Conservation (phyloP, 1,140 invertebrate species). For the Hylyphantes graminicola region DNA sequence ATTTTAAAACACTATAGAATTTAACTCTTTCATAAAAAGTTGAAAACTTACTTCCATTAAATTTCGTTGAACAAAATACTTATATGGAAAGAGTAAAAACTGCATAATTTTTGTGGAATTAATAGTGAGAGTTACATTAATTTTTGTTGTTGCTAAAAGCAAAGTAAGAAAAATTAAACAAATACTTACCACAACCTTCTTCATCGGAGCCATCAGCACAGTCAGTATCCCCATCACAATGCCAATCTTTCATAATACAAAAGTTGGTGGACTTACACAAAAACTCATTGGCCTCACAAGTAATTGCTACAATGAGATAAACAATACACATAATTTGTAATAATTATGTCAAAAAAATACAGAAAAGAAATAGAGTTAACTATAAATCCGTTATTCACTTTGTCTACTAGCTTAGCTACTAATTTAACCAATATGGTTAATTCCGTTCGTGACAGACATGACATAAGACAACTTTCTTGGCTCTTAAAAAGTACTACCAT, state of each 20-base stretch:
- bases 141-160: background rate
- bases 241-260: constrained; percentile 66
- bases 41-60: too few relatives aligned
- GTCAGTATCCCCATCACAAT: constrained; percentile 68
- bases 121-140: too few relatives aligned
- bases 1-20: too few relatives aligned
- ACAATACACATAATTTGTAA: background rate
- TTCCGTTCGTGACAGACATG: too few relatives aligned
- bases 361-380: too few relatives aligned
- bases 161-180: background rate
- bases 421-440: background rate
- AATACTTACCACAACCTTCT: constrained; percentile 72
- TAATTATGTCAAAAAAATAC: background rate
- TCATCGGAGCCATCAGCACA: constrained; percentile 82
- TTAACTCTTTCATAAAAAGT: too few relatives aligned
- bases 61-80: too few relatives aligned
- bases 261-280: constrained; percentile 64
- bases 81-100: too few relatives aligned
- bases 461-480: too few relatives aligned
- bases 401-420: background rate
- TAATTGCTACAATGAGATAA: constrained; percentile 50
- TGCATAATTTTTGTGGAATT: too few relatives aligned
- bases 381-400: background rate
- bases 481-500: too few relatives aligned
- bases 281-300: constrained; percentile 64